Evolutionary conservation across 2,797 vertebrate genomes (phyloP), one percentile per base, ranked within the genome.

Genomic region (Tokudaia muenninki): DNA sequence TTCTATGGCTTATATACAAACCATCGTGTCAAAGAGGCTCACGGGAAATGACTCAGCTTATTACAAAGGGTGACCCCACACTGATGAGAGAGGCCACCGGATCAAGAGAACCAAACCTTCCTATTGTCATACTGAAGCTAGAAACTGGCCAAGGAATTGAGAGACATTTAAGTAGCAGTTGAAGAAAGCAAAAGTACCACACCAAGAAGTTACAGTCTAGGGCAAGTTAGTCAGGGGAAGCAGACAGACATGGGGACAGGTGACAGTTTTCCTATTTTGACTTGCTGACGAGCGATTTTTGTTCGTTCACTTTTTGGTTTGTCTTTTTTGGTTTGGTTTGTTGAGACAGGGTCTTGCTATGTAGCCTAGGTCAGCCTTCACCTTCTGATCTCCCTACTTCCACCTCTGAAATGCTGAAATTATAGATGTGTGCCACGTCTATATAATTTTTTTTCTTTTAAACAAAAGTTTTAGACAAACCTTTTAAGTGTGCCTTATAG

Each of bases 391-490:
- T 63, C 34, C 44, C 74, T 77, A 31, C 31, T 21, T 90, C 57
- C 0, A 37, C 31, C 13, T 78, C 74, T n/a, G 55, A 63, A 79
- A 75, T n/a, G 26, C 41, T 63, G 59, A 29, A n/a, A 79, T 90
- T 50, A 78, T 19, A 63, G 88, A 50, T n/a, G 31, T 79, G 6
- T 50, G 31, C 55, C 74, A 2, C 1, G 19, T 34, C 41, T 41
- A 41, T 41, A 41, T 41, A 41, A 41, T 65, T 13, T 61, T 61
- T 61, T 65, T 31, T 70, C 6, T 70, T 70, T 89, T 47, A 94
- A 91, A 78, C 57, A 97, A 63, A 93, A 4, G 4, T 91, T 89
- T 94, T 61, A 91, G 24, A 92, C 50, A 97, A 94, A 89, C 90
- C 52, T 90, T 94, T 87, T 78, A 47, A 92, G 74, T 24, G 78